phyloP scores from a whole-genome alignment of 1,140 invertebrate genomes.

The Drosophila neocordata region DNA sequence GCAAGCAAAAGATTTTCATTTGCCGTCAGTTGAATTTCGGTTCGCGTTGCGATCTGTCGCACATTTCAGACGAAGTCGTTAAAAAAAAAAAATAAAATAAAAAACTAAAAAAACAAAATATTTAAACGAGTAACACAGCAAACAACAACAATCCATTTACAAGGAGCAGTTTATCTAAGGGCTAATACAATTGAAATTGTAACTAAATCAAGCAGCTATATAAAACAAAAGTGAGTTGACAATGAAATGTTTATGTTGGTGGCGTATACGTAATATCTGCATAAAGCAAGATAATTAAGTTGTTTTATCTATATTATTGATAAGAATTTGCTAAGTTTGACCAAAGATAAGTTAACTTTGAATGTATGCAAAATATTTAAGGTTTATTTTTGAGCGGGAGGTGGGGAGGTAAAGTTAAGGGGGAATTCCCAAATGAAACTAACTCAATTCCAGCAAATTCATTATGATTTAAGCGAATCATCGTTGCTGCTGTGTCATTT shows the following conservation, averaged over 20 bases:
- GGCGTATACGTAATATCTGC: slow-evolving; percentile 24
- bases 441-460: neutral
- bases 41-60: slow-evolving; percentile 81
- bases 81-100: slow-evolving; percentile 12
- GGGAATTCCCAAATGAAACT: neutral
- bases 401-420: no score
- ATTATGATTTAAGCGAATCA: slow-evolving; percentile 1
- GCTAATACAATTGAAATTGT: slow-evolving; percentile 3
- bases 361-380: neutral
- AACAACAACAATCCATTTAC: slow-evolving; percentile 18
- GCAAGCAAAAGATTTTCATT: slow-evolving; percentile 80
- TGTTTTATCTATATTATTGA: slow-evolving; percentile 4
- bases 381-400: no score
- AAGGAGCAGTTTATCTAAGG: slow-evolving; percentile 8
- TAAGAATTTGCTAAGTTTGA: neutral
- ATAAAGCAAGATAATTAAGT: neutral
- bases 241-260: neutral
- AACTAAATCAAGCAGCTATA: slow-evolving; percentile 12
- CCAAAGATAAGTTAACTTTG: neutral
- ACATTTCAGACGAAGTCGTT: slow-evolving; percentile 42
- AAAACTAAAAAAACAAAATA: slow-evolving; percentile 3
- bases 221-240: slow-evolving; percentile 52
- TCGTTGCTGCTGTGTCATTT: neutral
- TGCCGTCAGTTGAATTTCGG: slow-evolving; percentile 82
- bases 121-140: slow-evolving; percentile 3